phyloP scores from a whole-genome alignment of 2,888 invertebrate genomes.

The Parthenolecanium corni region DNA sequence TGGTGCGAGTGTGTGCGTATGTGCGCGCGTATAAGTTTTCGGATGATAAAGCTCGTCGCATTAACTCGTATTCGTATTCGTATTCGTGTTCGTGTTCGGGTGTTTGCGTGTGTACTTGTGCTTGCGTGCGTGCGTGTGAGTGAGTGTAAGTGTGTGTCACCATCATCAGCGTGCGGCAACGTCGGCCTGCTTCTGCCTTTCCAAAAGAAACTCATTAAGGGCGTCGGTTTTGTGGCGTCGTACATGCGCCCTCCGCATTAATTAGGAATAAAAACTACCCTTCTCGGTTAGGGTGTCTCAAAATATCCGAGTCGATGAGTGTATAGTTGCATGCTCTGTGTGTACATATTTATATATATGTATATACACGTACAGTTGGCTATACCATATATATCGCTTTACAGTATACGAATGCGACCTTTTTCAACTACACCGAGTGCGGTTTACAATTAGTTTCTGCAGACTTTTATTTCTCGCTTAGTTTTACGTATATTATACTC shows the following conservation, averaged over 20 bases:
- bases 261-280: constrained; percentile 29
- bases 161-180: constrained; percentile 21
- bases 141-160: neutral
- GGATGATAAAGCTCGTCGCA: too few species aligned
- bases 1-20: too few species aligned
- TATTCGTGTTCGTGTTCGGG: neutral
- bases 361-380: too few species aligned
- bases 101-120: neutral
- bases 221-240: constrained; percentile 29
- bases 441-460: too few species aligned
- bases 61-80: too few species aligned
- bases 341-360: too few species aligned
- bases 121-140: neutral
- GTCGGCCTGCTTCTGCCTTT: constrained; percentile 19
- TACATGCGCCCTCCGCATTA: constrained; percentile 28
- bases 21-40: too few species aligned
- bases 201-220: constrained; percentile 28
- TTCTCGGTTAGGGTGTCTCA: constrained; percentile 17
- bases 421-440: too few species aligned
- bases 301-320: neutral
- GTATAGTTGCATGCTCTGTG: neutral
- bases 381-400: too few species aligned
- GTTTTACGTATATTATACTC: too few species aligned
- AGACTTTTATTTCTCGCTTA: too few species aligned
- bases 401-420: too few species aligned